These are phyloP conservation scores for Drosophila dunni DNA, from an alignment of 1,140 invertebrate species.

Conservation along the genomic window DNA sequence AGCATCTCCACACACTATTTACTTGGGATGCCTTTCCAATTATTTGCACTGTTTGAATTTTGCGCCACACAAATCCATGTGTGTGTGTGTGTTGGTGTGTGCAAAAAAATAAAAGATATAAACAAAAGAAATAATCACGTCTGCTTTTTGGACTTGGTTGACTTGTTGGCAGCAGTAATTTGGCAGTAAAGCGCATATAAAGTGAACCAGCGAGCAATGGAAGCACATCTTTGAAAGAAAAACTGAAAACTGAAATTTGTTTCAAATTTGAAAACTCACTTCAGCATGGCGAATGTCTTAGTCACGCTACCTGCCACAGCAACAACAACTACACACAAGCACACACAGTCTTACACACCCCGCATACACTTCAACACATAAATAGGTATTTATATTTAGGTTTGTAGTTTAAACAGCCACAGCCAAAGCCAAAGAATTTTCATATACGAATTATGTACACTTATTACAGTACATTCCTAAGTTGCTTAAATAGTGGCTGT, in stretches of 20 bases:
- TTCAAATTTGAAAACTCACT: slow-evolving; percentile 76
- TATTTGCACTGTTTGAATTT: slow-evolving; percentile 71
- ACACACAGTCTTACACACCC: slow-evolving; percentile 28
- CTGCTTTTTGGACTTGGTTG: slow-evolving; percentile 50
- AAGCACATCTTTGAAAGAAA: slow-evolving; percentile 54
- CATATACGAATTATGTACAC: slow-evolving; percentile 5
- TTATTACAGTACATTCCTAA: neutral
- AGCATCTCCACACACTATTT: slow-evolving; percentile 16
- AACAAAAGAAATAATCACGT: slow-evolving; percentile 32
- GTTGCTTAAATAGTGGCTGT: too few relatives aligned
- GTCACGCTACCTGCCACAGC: slow-evolving; percentile 74
- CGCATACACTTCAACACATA: slow-evolving; percentile 8
- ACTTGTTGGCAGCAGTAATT: slow-evolving; percentile 59
- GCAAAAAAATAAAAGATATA: slow-evolving; percentile 46
- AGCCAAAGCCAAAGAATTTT: slow-evolving; percentile 15
- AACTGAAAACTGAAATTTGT: slow-evolving; percentile 66
- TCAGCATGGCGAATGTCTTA: slow-evolving; percentile 77
- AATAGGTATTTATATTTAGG: slow-evolving; percentile 35
- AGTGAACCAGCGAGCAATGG: slow-evolving; percentile 17
- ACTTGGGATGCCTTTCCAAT: slow-evolving; percentile 72
- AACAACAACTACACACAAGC: slow-evolving; percentile 9
- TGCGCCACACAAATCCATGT: slow-evolving; percentile 57
- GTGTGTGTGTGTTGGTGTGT: slow-evolving; percentile 2
- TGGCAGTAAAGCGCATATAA: slow-evolving; percentile 36
- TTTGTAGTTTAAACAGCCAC: slow-evolving; percentile 23